Evolutionary conservation across 2,888 invertebrate species (phyloP).

Genomic region (Philaethria dido): DNA sequence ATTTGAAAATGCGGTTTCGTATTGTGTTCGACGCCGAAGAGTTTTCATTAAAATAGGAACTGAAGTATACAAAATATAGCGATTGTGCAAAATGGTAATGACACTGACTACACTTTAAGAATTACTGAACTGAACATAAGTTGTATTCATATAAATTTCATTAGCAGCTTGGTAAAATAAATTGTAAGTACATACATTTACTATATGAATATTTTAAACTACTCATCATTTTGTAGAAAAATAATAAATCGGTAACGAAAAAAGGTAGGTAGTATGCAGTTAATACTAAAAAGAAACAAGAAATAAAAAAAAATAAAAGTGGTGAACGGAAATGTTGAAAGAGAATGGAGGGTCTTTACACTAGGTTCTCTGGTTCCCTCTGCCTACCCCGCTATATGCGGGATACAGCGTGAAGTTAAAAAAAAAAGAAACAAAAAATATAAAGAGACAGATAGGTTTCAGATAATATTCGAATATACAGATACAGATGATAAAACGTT

Average conservation of each 20-base stretch:
- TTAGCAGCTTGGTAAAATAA: background rate
- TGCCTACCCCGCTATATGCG: no score
- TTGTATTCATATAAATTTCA: background rate
- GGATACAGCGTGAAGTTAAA: no score
- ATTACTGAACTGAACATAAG: conserved; percentile 9
- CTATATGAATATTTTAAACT: no score
- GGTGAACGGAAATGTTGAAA: no score
- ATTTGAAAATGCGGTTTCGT: conserved; percentile 63
- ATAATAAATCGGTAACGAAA: background rate
- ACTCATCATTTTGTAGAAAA: no score
- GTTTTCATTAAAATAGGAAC: conserved; percentile 53
- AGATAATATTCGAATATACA: conserved; percentile 29
- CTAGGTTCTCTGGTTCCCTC: no score
- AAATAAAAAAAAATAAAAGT: no score
- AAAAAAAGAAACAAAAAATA: no score
- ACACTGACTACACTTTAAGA: conserved; percentile 8
- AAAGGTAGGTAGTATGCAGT: no score
- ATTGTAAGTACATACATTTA: background rate
- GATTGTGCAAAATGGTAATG: conserved; percentile 2
- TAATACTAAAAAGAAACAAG: no score
- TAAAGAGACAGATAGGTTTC: background rate
- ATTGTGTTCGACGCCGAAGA: conserved; percentile 55
- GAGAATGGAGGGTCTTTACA: no score
- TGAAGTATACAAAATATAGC: conserved; percentile 40
- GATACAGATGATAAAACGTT: conserved; percentile 46